Evolutionary conservation across 2,113 vertebrate genomes (phyloP), one percentile per base, ranked within the genome.

Genomic region (Girardinichthys multiradiatus): DNA sequence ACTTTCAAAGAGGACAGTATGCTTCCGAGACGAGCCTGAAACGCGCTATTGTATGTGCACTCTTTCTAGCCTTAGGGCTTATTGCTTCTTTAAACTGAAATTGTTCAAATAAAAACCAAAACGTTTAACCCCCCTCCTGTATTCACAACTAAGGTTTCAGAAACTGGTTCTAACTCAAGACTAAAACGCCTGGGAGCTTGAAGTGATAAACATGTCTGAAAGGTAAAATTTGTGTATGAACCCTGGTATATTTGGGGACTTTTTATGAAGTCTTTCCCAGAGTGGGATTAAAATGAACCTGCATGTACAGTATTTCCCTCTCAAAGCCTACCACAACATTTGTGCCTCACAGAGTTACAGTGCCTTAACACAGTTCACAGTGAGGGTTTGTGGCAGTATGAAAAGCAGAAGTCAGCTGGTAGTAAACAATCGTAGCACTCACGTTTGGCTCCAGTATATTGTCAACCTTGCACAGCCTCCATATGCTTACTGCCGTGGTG

Each of bases 371-470:
- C 42, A 70, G 17, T 58, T 69, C 57, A 64, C 24, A 27, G 26
- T 77, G 39, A 48, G 65, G 64, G 64, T 75, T 77, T 73, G 78
- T 75, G 79, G 30, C 54, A 64, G 33, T 69, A 17, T 64, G 70
- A 75, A 74, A 78, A 67, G 74, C 42, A 83, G 74, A 83, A 64
- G 48, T 72, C 60, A 82, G 81, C 79, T 68, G 64, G 61, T 30
- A 63, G 70, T 76, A 86, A 84, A 85, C 83, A 83, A 83, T 89
- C 77, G 81, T 72, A 78, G 81, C 78, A 81, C 80, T 89, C 82
- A 82, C 90, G 86, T 93, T 92, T 90, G 88, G 90, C 88, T 85
- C 78, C 85, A 86, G 80, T 80, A 90, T 90, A 86, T 81, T 88
- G 86, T 87, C 87, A 79, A 87, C 72, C 80, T 77, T 72, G 79